Percentiles rank a stretch among this genome's conserved stretches.
Evolutionary conservation across 2,888 invertebrate species (phyloP).

Genomic region (Patella pellucida): DNA sequence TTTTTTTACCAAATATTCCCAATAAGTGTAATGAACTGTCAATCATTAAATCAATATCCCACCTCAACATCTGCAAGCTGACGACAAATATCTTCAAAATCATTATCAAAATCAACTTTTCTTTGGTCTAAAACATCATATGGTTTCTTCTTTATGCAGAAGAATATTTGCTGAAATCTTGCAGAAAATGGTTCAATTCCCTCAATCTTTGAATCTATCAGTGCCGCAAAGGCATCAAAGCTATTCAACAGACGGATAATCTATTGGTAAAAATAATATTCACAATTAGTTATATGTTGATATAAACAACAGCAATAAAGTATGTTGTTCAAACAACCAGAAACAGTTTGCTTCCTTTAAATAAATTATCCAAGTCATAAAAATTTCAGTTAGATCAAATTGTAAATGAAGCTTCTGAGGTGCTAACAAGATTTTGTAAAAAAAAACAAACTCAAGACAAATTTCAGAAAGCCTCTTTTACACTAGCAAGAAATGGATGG

Average conservation of each 20-base stretch:
- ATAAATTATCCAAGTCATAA: too few species aligned
- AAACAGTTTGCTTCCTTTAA: too few species aligned
- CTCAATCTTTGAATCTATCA: constrained; percentile 39
- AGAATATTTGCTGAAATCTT: constrained; percentile 79
- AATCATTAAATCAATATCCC: constrained; percentile 3
- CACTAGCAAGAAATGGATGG: too few species aligned
- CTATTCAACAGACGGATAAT: constrained; percentile 21
- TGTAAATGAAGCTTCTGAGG: too few species aligned
- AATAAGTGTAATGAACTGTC: not conserved
- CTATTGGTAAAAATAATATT: not conserved
- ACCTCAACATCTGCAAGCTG: constrained; percentile 80
- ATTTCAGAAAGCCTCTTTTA: not conserved
- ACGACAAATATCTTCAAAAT: constrained; percentile 82
- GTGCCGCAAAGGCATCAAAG: constrained; percentile 21
- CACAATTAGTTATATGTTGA: too few species aligned
- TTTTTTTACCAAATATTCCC: not conserved
- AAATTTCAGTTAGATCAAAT: too few species aligned
- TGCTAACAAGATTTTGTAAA: not conserved
- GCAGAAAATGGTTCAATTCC: constrained; percentile 79
- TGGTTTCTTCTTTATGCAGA: constrained; percentile 79
- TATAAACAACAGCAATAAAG: too few species aligned
- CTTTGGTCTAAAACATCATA: constrained; percentile 88
- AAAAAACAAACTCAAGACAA: not conserved
- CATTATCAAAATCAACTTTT: constrained; percentile 81
- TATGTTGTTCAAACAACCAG: too few species aligned